Evolutionary conservation across 35 echinoderm and acorn worm species (phyloP).

Genomic region (Strongylocentrotus purpuratus): DNA sequence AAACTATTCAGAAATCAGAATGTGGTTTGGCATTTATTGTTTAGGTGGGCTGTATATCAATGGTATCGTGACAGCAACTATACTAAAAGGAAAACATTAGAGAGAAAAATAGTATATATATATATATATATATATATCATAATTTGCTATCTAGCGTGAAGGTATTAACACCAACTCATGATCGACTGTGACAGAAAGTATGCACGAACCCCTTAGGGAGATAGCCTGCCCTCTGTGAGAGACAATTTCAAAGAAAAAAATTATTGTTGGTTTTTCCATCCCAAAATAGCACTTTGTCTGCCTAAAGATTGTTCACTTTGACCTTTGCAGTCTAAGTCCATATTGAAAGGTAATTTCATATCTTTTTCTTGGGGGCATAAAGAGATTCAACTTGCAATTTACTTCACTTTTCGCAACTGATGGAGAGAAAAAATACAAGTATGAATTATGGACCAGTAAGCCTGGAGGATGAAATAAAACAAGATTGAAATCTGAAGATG

Average conservation of each 20-base stretch:
- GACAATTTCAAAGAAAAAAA: neutral
- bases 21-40: no score
- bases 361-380: neutral
- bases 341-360: neutral
- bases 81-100: no score
- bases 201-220: neutral
- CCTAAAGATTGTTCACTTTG: neutral
- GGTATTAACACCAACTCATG: neutral
- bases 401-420: neutral
- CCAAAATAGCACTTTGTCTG: neutral
- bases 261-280: neutral
- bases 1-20: no score
- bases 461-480: neutral
- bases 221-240: neutral
- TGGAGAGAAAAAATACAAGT: neutral
- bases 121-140: neutral
- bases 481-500: neutral
- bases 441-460: neutral
- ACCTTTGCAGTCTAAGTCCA: neutral
- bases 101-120: no score
- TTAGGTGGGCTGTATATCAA: no score
- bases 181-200: neutral
- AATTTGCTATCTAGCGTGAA: neutral
- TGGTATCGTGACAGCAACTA: no score
- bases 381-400: neutral